Evolutionary conservation across 2,797 vertebrate genomes (phyloP).

Genomic region (Dermochelys coriacea): DNA sequence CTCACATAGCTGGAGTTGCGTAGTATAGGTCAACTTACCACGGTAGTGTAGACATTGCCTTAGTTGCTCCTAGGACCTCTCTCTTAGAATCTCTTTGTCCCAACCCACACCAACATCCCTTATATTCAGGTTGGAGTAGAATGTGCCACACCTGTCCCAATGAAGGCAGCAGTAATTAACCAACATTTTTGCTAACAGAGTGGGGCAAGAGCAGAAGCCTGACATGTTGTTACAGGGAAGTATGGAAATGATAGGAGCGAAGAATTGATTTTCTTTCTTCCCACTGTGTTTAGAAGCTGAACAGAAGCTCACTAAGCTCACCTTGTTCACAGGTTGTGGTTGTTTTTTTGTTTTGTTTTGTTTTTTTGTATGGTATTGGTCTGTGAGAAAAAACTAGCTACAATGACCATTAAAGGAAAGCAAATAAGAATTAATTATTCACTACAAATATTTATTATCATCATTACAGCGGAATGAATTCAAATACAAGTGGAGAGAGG

Average conservation of each 20-base stretch:
- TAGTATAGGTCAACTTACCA: too few species aligned
- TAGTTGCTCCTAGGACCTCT: rapidly evolving
- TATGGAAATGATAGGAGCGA: background rate
- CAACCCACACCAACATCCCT: rapidly evolving
- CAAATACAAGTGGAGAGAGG: background rate
- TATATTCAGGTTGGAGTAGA: background rate
- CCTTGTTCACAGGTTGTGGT: background rate
- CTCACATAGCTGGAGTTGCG: too few species aligned
- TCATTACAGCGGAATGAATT: background rate
- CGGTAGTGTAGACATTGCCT: background rate
- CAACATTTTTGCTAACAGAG: background rate
- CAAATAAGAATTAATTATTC: background rate
- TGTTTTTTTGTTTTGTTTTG: too few species aligned
- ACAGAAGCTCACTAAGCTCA: background rate
- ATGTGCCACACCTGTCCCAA: slow-evolving; percentile 7
- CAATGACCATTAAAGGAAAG: background rate
- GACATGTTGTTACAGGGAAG: background rate
- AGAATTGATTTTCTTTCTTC: background rate
- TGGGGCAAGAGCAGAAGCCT: background rate
- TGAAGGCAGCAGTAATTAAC: background rate
- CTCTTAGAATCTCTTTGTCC: background rate
- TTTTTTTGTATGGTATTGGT: too few species aligned
- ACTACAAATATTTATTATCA: background rate
- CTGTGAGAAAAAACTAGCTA: background rate
- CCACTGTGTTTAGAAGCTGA: background rate